Percentiles rank a stretch among this genome's conserved stretches.
phyloP scores from a whole-genome alignment of 2,888 invertebrate genomes.

The Ceriagrion tenellum region DNA sequence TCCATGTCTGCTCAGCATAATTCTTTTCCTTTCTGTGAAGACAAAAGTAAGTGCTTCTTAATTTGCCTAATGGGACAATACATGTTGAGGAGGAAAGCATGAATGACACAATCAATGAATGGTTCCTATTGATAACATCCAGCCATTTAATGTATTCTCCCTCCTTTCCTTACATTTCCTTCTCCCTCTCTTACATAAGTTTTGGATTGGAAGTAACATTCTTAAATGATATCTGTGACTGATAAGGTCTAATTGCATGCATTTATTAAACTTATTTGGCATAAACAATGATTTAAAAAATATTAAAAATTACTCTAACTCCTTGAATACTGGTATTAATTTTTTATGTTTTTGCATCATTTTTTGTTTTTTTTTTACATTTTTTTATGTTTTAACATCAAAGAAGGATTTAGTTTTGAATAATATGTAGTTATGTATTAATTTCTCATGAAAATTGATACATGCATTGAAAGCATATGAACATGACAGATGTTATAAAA shows the following conservation, averaged over 20 bases:
- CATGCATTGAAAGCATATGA: too few relatives aligned
- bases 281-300: background rate
- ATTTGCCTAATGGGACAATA: background rate
- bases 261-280: background rate
- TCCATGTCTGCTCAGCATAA: conserved; percentile 37
- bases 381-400: background rate
- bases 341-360: background rate
- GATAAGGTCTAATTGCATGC: background rate
- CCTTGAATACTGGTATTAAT: too few relatives aligned
- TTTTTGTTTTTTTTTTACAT: background rate
- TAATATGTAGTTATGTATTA: too few relatives aligned
- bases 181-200: background rate
- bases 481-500: too few relatives aligned
- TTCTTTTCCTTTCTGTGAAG: background rate
- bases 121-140: background rate
- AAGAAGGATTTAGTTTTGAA: background rate
- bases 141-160: background rate
- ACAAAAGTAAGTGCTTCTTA: background rate
- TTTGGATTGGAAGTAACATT: background rate
- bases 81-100: background rate
- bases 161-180: background rate
- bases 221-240: background rate
- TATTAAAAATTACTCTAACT: too few relatives aligned
- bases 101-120: background rate
- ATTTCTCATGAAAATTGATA: too few relatives aligned